Evolutionary conservation across 2,113 vertebrate species (phyloP), one percentile per base, ranked within the genome.

Genomic region (Neolamprologus fasciatus): DNA sequence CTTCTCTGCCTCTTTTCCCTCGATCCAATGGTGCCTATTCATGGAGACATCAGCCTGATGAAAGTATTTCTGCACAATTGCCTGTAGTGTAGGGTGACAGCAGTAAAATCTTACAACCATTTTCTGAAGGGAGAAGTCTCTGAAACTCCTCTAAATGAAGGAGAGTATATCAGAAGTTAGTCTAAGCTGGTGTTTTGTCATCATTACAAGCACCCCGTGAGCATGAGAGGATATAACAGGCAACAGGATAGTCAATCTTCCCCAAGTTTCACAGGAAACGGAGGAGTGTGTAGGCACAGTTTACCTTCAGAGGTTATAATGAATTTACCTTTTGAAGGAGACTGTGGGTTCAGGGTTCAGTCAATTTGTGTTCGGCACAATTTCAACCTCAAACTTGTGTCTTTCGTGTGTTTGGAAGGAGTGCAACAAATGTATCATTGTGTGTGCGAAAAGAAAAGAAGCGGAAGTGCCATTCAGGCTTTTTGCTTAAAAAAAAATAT

Each of bases 21-120:
- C 79, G 83, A 83, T 89, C 92, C 91, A 88, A 90, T 12, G 86
- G 93, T 95, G 94, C 94, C 95, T 95, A 90, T 85, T 89, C 87
- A 84, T 81, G 40, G 83, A 89, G 89, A 90, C 57, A 40, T 92
- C 89, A 86, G 82, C 89, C 55, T 82, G 63, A 54, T 89, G 40
- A 85, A 92, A 89, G 80, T 92, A 68, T 93, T 73, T 91, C 82
- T 91, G 93, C 89, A 92, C 73, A 90, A 76, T 80, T 82, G 81
- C 83, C 88, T 93, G 86, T 89, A 54, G 76, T 68, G 37, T 86
- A 31, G 61, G 71, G 63, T 71, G 51, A 84, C 79, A 53, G 71
- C n/a, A 33, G 71, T 63, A 54, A 51, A 87, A 61, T 83, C 89
- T 78, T 86, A 53, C 80, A 76, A 54, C 57, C 4, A 5, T 57